phyloP scores from a whole-genome alignment of 2,113 vertebrate genomes.

The Burhinus oedicnemus region DNA sequence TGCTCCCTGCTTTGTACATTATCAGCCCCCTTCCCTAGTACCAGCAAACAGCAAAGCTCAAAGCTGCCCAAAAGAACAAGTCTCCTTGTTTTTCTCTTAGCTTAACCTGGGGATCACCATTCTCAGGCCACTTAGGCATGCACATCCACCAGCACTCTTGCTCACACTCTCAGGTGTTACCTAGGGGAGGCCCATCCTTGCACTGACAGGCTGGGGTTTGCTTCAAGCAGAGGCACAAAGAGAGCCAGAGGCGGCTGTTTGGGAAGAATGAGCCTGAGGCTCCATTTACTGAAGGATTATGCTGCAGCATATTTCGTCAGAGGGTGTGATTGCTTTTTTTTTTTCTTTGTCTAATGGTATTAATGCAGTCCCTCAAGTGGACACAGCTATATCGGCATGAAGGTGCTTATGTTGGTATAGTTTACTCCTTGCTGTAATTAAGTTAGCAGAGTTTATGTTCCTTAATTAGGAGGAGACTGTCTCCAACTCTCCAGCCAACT shows the following conservation, averaged over 20 bases:
- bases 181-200: neutral
- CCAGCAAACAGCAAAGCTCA: neutral
- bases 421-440: constrained; percentile 16
- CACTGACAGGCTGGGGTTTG: neutral
- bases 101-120: neutral
- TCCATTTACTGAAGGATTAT: neutral
- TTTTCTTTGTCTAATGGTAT: neutral
- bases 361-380: neutral
- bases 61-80: neutral
- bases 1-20: neutral
- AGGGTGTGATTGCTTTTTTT: neutral
- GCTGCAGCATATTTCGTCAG: neutral
- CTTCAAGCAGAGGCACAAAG: neutral
- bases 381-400: neutral
- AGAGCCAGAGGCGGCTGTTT: neutral
- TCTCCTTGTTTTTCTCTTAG: neutral
- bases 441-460: constrained; percentile 6
- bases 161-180: neutral
- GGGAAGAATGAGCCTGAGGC: neutral
- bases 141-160: neutral
- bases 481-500: neutral
- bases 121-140: too few relatives aligned
- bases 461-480: constrained; percentile 9
- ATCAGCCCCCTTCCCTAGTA: neutral
- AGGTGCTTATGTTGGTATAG: neutral